Evolutionary conservation across 2,797 vertebrate genomes (phyloP).

Genomic region (Tenualosa ilisha): DNA sequence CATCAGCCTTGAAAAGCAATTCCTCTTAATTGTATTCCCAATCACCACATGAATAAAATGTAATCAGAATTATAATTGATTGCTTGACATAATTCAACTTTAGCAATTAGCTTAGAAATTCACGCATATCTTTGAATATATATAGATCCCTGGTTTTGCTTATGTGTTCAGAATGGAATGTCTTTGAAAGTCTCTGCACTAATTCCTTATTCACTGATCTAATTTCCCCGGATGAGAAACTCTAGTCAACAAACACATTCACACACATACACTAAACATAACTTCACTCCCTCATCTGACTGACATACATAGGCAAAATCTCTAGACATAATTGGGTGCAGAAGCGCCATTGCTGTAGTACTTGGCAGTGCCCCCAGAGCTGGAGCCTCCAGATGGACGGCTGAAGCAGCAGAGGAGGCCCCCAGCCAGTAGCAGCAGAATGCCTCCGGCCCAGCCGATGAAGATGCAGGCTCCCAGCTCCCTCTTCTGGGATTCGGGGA

Average conservation of each 20-base stretch:
- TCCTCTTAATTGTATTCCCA: not conserved
- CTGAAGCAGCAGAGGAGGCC: constrained; percentile 78
- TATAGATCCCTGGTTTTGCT: not conserved
- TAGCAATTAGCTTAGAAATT: not conserved
- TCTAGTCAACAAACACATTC: not conserved
- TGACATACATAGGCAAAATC: not conserved
- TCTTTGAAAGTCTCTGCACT: not conserved
- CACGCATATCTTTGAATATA: not conserved
- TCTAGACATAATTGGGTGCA: constrained; percentile 72
- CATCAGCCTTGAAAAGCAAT: not conserved
- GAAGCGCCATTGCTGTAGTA: constrained; percentile 71
- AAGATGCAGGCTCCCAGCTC: constrained; percentile 76
- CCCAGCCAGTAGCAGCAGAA: constrained; percentile 69
- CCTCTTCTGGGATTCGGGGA: fast-evolving
- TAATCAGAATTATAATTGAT: not conserved
- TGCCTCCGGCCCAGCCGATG: constrained; percentile 71
- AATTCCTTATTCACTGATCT: not conserved
- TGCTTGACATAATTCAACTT: not conserved
- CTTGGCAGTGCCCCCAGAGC: constrained; percentile 61
- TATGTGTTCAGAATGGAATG: not conserved
- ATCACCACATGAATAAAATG: not conserved
- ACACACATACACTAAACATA: not conserved
- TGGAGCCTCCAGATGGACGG: constrained; percentile 55
- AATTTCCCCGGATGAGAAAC: not conserved
- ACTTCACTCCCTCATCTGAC: constrained; percentile 17